Evolutionary conservation across 2,888 invertebrate species (phyloP).

Genomic region (Syritta pipiens): DNA sequence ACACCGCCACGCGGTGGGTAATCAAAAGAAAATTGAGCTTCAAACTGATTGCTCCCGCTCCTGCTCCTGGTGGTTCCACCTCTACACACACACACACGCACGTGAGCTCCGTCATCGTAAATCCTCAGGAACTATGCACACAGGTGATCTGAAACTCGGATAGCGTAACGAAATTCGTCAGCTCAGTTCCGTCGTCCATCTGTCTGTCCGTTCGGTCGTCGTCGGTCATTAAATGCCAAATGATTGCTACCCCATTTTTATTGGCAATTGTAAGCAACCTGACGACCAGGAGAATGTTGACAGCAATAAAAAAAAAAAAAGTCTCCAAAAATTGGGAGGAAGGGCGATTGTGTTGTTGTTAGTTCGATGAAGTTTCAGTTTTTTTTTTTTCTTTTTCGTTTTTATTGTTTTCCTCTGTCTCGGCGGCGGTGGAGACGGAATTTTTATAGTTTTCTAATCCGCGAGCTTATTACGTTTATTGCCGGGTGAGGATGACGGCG

Average conservation of each 20-base stretch:
- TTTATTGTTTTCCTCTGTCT: constrained; percentile 45
- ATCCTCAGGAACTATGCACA: constrained; percentile 52
- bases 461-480: constrained; percentile 62
- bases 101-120: too few species aligned
- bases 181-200: constrained; percentile 14
- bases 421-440: constrained; percentile 7
- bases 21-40: constrained; percentile 51
- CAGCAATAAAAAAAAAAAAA: constrained; percentile 52
- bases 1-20: constrained; percentile 8
- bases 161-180: constrained; percentile 25
- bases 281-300: constrained; percentile 67
- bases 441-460: constrained; percentile 68
- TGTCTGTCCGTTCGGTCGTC: too few species aligned
- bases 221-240: constrained; percentile 58
- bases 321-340: too few species aligned
- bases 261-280: constrained; percentile 63
- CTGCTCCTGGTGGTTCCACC: too few species aligned
- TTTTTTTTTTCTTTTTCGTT: too few species aligned
- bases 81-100: too few species aligned
- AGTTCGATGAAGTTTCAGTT: too few species aligned
- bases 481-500: constrained; percentile 4
- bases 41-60: constrained; percentile 40
- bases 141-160: constrained; percentile 53
- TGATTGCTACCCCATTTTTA: constrained; percentile 65
- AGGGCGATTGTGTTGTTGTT: too few species aligned